These are phyloP conservation scores for Drosophila pandora DNA, from an alignment of 1,140 invertebrate species.

Conservation along the genomic window DNA sequence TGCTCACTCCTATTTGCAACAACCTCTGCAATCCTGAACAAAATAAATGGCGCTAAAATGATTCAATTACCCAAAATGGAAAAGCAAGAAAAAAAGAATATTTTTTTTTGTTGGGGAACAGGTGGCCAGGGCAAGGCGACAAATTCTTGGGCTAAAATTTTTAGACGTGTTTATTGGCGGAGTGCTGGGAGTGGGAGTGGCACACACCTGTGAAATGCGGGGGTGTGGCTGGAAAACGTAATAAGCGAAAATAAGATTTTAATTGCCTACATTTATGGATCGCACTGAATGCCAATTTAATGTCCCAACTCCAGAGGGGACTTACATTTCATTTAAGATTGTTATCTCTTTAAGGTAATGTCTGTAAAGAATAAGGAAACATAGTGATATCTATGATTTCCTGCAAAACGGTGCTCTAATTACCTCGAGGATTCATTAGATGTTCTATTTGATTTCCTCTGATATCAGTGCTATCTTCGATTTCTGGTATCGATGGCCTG, in stretches of 20 bases:
- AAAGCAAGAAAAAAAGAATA: conserved; percentile 26
- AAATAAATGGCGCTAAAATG: conserved; percentile 82
- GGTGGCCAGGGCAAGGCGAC: conserved; percentile 65
- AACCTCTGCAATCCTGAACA: conserved; percentile 44
- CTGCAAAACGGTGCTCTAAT: conserved; percentile 25
- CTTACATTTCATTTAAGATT: neutral
- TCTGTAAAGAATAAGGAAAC: too few relatives aligned
- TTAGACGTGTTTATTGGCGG: conserved; percentile 76
- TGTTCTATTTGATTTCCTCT: neutral
- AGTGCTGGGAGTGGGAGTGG: conserved; percentile 4
- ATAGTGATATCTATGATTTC: neutral
- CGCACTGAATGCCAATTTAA: conserved; percentile 63
- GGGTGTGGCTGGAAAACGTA: conserved; percentile 47
- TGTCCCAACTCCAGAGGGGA: conserved; percentile 13
- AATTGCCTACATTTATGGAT: conserved; percentile 73
- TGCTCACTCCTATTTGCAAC: neutral
- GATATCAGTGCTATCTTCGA: conserved; percentile 9
- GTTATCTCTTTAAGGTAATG: neutral
- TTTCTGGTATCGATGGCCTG: conserved; percentile 6
- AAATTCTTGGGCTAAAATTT: conserved; percentile 65
- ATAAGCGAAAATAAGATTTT: conserved; percentile 81
- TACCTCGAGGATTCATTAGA: conserved; percentile 31
- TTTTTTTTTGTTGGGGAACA: conserved; percentile 48
- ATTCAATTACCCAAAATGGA: conserved; percentile 71
- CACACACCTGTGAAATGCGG: conserved; percentile 52